Conservation (phyloP, 2,113 vertebrate species). For the Serilophus lunatus region DNA sequence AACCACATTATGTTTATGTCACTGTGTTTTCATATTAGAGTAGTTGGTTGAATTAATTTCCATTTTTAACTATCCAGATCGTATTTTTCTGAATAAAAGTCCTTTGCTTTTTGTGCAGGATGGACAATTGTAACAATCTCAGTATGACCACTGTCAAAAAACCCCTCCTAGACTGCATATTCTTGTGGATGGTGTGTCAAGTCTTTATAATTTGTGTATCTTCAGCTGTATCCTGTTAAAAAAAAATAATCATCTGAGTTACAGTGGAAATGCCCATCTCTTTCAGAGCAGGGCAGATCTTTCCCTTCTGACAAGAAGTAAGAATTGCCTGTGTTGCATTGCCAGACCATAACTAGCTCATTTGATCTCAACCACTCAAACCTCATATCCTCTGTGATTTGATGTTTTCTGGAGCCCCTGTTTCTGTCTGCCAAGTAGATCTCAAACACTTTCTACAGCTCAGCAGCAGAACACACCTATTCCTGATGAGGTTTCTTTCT, state of each 20-base stretch:
- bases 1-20: neutral
- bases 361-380: neutral
- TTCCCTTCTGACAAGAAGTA: neutral
- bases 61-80: neutral
- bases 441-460: neutral
- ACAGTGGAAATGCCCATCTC: neutral
- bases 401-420: neutral
- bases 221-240: neutral
- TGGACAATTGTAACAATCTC: neutral
- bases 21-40: neutral
- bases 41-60: neutral
- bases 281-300: neutral
- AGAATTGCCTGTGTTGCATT: neutral
- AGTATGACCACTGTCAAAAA: neutral
- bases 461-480: fast-evolving
- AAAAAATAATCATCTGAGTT: neutral
- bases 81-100: conserved; percentile 28
- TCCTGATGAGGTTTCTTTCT: neutral
- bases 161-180: neutral
- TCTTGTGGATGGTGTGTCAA: neutral
- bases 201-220: neutral
- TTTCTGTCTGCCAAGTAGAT: neutral
- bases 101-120: neutral
- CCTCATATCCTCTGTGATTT: neutral
- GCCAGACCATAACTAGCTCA: neutral